Evolutionary conservation across 92 coral and sea anemone genomes (phyloP), one percentile per base, ranked within the genome.

Genomic region (Epizoanthus stellaris): DNA sequence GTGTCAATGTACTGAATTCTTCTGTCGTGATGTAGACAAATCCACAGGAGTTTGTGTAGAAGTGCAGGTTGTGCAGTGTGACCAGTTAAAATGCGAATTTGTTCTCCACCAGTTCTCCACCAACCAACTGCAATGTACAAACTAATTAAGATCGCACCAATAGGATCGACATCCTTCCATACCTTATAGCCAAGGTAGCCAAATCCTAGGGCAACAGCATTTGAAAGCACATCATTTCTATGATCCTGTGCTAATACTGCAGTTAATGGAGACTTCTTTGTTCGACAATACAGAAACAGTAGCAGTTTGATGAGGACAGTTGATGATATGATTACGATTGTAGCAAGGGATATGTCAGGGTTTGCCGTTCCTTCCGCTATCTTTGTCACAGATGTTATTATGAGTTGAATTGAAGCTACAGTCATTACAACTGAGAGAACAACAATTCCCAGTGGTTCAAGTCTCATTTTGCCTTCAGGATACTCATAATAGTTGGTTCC

Each of bases 371-470:
- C 79, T 20, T 91, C 87, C 25, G 87, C 84, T 23, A 96, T 89
- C 59, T 87, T 87, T 43, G 93, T 88, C 1, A 84, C 85, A 6
- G 99, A 94, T 39, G 91, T 85, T 73, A 96, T 93, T 17, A 94
- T 91, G 16, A 96, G 92, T 72, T 96, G 99, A 74, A 96, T 74
- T 47, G 99, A 92, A 30, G 99, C 99, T 62, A 94, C 98, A 1
- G 99, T 90, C 99, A 96, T 96, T 19, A 96, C 83, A 11, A 96
- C 99, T 57, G 99, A 92, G 10, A 96, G 86, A 64, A 96, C 93
- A 21, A 95, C 89, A 49, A 96, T 91, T 58, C 93, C 93, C 58
- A 96, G 76, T 2, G 99, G 99, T 67, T 94, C 99, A 30, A 96
- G 86, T 36, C 98, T 90, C 17, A 95, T 93, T 76, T 96, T 96